Conservation (phyloP, 1,140 invertebrate genomes). For the Coelopa frigida region DNA sequence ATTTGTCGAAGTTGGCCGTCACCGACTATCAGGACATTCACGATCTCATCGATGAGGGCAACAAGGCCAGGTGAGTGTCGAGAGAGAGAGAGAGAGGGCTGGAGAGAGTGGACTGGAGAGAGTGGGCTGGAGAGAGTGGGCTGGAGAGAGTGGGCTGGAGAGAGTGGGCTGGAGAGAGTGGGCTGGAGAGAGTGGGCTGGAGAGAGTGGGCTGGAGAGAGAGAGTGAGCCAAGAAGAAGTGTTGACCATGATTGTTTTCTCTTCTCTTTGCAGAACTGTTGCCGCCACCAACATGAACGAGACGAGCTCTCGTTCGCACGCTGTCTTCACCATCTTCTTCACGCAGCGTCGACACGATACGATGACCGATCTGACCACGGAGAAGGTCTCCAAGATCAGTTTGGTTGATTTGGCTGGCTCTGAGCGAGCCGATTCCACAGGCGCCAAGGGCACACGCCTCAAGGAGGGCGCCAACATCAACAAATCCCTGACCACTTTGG, state of each 20-base stretch:
- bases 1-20: slow-evolving; percentile 96
- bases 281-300: slow-evolving; percentile 99
- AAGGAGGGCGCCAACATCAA: slow-evolving; percentile 99
- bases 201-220: no score
- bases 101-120: no score
- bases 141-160: no score
- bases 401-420: slow-evolving; percentile 96
- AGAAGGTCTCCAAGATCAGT: slow-evolving; percentile 93
- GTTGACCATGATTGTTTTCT: neutral
- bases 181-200: no score
- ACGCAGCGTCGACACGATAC: slow-evolving; percentile 81
- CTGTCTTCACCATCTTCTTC: slow-evolving; percentile 99
- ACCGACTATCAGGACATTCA: slow-evolving; percentile 95
- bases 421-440: slow-evolving; percentile 95
- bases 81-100: no score
- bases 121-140: no score
- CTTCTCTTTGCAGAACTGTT: slow-evolving; percentile 68
- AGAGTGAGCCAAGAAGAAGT: no score
- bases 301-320: slow-evolving; percentile 96
- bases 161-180: no score
- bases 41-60: slow-evolving; percentile 94
- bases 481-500: slow-evolving; percentile 95
- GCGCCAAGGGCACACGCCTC: slow-evolving; percentile 93
- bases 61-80: slow-evolving; percentile 69
- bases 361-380: slow-evolving; percentile 67